phyloP scores from a whole-genome alignment of 2,797 vertebrate genomes.

The Natrix natrix region DNA sequence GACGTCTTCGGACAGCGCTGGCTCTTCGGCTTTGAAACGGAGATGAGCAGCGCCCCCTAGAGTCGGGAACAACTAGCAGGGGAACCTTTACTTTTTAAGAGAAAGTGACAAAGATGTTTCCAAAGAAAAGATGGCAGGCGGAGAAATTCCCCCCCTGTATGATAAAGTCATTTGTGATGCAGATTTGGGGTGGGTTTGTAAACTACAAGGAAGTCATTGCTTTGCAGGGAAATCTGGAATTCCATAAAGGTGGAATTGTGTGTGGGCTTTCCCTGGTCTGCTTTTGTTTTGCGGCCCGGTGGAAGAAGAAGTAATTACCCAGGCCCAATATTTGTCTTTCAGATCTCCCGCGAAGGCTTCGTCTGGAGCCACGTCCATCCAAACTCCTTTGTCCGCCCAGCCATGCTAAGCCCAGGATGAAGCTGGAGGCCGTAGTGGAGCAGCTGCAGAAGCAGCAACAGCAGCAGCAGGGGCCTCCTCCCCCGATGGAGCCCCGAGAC shows the following conservation, averaged over 20 bases:
- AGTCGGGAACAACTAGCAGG: too few relatives aligned
- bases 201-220: neutral
- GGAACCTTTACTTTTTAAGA: neutral
- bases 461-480: slow-evolving; percentile 78
- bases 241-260: slow-evolving; percentile 15
- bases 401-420: slow-evolving; percentile 80
- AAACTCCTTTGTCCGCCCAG: slow-evolving; percentile 53
- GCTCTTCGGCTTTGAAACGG: too few relatives aligned
- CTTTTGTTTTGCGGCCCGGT: neutral
- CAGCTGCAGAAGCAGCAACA: slow-evolving; percentile 89
- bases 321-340: slow-evolving; percentile 57
- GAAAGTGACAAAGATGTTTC: neutral
- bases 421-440: slow-evolving; percentile 88
- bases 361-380: slow-evolving; percentile 54
- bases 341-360: slow-evolving; percentile 66
- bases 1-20: too few relatives aligned
- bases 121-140: neutral
- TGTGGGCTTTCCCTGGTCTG: slow-evolving; percentile 44
- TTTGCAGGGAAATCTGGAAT: slow-evolving; percentile 54
- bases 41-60: too few relatives aligned
- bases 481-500: slow-evolving; percentile 82
- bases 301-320: slow-evolving; percentile 48
- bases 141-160: neutral
- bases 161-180: slow-evolving; percentile 20
- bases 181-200: slow-evolving; percentile 12